Conservation (phyloP, 23 tunicate species). For the Clavelina lepadiformis region DNA sequence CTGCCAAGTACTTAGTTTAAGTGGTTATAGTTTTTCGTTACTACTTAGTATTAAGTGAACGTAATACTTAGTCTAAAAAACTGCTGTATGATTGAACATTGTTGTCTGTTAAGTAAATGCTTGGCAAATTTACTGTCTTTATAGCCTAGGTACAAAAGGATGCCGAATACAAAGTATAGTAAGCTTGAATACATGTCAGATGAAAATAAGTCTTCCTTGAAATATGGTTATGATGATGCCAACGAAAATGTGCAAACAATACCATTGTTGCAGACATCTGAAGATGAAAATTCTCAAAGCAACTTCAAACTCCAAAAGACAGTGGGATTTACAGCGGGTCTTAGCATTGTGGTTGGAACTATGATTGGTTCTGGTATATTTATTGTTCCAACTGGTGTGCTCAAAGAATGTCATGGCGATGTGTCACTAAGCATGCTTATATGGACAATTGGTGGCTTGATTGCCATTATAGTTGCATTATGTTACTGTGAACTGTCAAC, state of each 20-base stretch:
- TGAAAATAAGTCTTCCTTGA: neutral
- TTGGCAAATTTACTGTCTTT: no score
- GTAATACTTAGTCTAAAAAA: no score
- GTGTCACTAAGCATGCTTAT: conserved; percentile 51
- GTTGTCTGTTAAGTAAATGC: no score
- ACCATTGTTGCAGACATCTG: neutral
- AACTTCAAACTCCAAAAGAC: no score
- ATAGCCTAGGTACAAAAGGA: no score
- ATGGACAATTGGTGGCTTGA: conserved; percentile 73
- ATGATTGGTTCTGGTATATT: conserved; percentile 96
- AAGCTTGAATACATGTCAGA: no score
- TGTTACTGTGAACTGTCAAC: conserved; percentile 81
- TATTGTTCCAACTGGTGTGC: conserved; percentile 79
- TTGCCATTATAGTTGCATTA: conserved; percentile 63
- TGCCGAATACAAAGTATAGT: no score
- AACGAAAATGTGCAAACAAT: neutral
- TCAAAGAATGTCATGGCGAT: conserved; percentile 73
- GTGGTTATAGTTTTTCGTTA: no score
- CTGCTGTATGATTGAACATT: no score
- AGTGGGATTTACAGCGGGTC: conserved; percentile 62
- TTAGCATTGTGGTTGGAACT: conserved; percentile 69
- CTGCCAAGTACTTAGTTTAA: no score
- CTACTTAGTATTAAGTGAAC: no score
- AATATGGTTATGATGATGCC: neutral
- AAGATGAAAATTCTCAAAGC: neutral